Conservation (phyloP, 1,140 invertebrate species). For the Drosophila sulfurigaster region DNA sequence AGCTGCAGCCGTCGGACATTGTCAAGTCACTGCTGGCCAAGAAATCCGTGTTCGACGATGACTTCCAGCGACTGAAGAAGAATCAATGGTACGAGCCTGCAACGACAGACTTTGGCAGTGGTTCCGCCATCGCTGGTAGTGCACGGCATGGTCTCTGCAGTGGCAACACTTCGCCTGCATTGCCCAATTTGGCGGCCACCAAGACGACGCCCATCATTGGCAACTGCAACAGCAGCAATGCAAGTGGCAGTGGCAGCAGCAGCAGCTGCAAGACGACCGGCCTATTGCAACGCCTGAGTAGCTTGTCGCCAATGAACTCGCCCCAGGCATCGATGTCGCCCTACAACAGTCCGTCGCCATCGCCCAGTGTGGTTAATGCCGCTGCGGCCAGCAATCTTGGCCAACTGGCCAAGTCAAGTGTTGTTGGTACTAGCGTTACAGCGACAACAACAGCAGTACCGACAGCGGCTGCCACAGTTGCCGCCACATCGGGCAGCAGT, state of each 20-base stretch:
- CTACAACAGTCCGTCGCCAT: slow-evolving; percentile 79
- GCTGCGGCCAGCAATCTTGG: slow-evolving; percentile 11
- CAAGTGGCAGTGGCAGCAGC: slow-evolving; percentile 13
- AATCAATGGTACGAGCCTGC: slow-evolving; percentile 93
- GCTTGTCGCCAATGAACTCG: slow-evolving; percentile 83
- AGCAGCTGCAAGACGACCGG: slow-evolving; percentile 54
- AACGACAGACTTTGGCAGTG: slow-evolving; percentile 51
- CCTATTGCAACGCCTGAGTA: slow-evolving; percentile 74
- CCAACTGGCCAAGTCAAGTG: slow-evolving; percentile 30
- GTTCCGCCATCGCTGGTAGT: slow-evolving; percentile 35
- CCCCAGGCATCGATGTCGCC: slow-evolving; percentile 83
- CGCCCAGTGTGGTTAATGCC: slow-evolving; percentile 65
- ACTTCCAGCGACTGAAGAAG: slow-evolving; percentile 96
- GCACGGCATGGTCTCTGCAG: slow-evolving; percentile 52
- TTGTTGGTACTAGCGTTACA: background rate
- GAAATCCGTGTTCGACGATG: slow-evolving; percentile 97
- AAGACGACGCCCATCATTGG: slow-evolving; percentile 74
- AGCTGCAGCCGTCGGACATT: slow-evolving; percentile 96
- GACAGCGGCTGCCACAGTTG: slow-evolving; percentile 21
- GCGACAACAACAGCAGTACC: slow-evolving; percentile 37
- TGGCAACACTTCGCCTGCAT: slow-evolving; percentile 76
- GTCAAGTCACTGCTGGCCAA: slow-evolving; percentile 96
- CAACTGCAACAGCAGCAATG: slow-evolving; percentile 52
- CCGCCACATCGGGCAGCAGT: slow-evolving; percentile 8
- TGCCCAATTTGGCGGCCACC: slow-evolving; percentile 81